These are phyloP conservation scores for Eulithis prunata DNA, from an alignment of 2,888 invertebrate genomes.

Conservation along the genomic window DNA sequence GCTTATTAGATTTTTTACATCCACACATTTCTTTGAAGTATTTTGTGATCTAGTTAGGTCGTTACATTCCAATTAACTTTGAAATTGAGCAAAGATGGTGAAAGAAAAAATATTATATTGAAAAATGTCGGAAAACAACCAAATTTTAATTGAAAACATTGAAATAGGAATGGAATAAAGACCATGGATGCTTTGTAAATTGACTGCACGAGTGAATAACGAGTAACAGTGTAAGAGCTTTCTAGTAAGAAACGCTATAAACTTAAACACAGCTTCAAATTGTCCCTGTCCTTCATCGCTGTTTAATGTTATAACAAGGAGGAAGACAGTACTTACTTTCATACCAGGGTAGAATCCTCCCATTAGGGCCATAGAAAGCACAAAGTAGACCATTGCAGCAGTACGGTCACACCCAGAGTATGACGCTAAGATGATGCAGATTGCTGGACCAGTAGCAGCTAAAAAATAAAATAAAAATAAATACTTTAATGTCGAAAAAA, in stretches of 20 bases:
- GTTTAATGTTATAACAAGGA: neutral
- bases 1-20: constrained; percentile 32
- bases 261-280: no score
- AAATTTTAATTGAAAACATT: no score
- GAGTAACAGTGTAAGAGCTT: no score
- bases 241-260: no score
- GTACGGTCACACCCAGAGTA: constrained; percentile 85
- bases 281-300: no score
- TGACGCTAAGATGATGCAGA: constrained; percentile 86
- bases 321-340: constrained; percentile 69
- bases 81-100: constrained; percentile 14
- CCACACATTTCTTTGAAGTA: constrained; percentile 15
- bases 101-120: constrained; percentile 3
- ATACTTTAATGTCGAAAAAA: no score
- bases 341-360: constrained; percentile 89
- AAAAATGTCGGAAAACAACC: neutral
- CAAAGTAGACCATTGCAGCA: constrained; percentile 83
- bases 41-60: constrained; percentile 28
- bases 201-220: no score
- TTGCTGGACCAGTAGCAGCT: constrained; percentile 87
- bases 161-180: no score
- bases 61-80: constrained; percentile 17
- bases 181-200: no score
- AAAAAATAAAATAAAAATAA: constrained; percentile 43
- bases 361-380: constrained; percentile 88